Conservation (phyloP, 2,797 vertebrate genomes). For the Arctocebus calabarensis region DNA sequence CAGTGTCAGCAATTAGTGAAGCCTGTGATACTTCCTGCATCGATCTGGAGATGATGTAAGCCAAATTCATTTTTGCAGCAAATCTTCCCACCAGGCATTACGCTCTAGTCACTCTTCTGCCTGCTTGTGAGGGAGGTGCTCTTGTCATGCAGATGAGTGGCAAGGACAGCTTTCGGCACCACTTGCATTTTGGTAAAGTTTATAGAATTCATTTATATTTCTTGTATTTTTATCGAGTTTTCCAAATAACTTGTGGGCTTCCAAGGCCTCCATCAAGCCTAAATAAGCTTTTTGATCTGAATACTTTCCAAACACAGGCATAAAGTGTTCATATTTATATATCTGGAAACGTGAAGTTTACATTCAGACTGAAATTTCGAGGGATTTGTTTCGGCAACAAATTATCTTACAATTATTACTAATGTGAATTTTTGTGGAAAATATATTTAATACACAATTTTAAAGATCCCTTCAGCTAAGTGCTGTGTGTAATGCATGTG, state of each 20-base stretch:
- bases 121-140: not conserved
- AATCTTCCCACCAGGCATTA: not conserved
- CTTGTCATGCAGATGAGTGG: not conserved
- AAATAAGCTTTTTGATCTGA: slow-evolving; percentile 3
- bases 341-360: not conserved
- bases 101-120: not conserved
- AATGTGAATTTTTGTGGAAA: slow-evolving; percentile 48
- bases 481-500: not conserved
- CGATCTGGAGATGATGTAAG: not conserved
- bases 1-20: not conserved
- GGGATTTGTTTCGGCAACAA: slow-evolving; percentile 9
- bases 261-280: not conserved
- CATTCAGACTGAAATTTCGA: slow-evolving; percentile 45
- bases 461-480: not conserved
- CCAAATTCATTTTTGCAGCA: not conserved
- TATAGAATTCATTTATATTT: slow-evolving; percentile 18
- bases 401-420: slow-evolving; percentile 53
- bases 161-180: not conserved
- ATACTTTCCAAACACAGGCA: not conserved
- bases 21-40: not conserved
- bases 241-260: not conserved
- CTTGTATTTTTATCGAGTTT: slow-evolving; percentile 16
- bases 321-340: slow-evolving; percentile 7
- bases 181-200: not conserved
- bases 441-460: not conserved